A percentile compares a stretch with the other conserved stretches of the same genome.
phyloP scores from a whole-genome alignment of 2,888 invertebrate genomes.

The Drosophila incognita region DNA sequence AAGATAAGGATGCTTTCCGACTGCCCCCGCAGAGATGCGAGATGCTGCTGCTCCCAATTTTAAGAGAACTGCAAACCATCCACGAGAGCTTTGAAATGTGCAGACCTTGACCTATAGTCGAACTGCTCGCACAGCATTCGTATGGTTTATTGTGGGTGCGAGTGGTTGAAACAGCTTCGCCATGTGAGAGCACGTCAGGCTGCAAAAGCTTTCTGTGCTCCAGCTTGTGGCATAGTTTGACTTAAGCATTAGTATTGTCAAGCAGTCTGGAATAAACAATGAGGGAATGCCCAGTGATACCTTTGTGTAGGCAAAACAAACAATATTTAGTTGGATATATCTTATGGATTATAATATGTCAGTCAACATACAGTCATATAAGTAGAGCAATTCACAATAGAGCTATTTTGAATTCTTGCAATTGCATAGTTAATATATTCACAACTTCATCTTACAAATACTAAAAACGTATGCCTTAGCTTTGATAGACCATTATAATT shows the following conservation, averaged over 20 bases:
- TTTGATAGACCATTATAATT: neutral
- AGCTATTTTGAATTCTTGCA: neutral
- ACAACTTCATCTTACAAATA: neutral
- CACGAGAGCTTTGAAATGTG: constrained; percentile 42
- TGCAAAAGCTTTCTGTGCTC: constrained; percentile 38
- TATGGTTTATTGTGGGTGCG: neutral
- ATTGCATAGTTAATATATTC: neutral
- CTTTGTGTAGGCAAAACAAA: too few species aligned
- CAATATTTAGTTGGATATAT: neutral
- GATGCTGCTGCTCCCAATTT: constrained; percentile 35
- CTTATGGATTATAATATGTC: neutral
- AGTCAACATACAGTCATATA: neutral
- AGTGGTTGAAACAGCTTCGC: constrained; percentile 30
- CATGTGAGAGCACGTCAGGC: constrained; percentile 30
- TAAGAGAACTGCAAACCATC: constrained; percentile 43
- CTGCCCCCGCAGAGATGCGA: constrained; percentile 31
- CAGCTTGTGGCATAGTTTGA: constrained; percentile 6
- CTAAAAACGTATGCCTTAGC: neutral
- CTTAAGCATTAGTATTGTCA: neutral
- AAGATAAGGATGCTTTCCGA: constrained; percentile 48
- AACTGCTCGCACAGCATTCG: constrained; percentile 29
- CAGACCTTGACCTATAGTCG: constrained; percentile 20
- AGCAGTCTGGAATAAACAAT: constrained; percentile 32
- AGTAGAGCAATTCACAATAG: neutral
- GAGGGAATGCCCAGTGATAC: constrained; percentile 12